Evolutionary conservation across 2,113 vertebrate species (phyloP), one percentile per base, ranked within the genome.

Genomic region (Megaceryle torquata): DNA sequence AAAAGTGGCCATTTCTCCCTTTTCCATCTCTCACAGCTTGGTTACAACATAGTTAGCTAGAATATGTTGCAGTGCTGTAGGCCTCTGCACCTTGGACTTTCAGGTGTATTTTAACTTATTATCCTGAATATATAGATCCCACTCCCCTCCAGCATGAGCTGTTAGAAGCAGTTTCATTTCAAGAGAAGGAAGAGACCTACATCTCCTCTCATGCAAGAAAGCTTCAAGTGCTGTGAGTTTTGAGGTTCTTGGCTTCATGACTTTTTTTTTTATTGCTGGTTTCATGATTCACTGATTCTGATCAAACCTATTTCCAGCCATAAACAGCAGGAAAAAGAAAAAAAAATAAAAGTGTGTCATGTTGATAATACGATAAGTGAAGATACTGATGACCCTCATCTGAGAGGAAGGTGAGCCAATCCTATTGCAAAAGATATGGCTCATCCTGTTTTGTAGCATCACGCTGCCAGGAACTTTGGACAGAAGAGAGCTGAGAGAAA

Each of bases 221-320:
- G 46, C 64, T 69, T 9, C n/a, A 51, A 82, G 22, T 61, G 53
- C 59, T 0, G 1, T 72, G 61, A 82, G 59, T 35, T 70, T 16
- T 69, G n/a, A 89, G 50, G 25, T 59, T 87, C 41, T 89, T 1
- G 3, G 12, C 53, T 95, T 80, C 0, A 0, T 74, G 75, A 54
- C 53, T 46, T 57, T 60, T 44, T 48, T 48, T 82, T 90, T 92
- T 91, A 82, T 91, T 85, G 29, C 59, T 70, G 54, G 6, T 28
- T 82, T 94, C 64, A 43, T 95, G 94, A 94, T 93, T 94, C 93
- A 93, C 43, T 46, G 46, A 12, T 74, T 77, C 77, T 89, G 75
- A 93, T 88, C 95, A 83, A 93, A 88, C 63, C n/a, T 76, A 95
- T 94, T 95, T 78, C 82, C 79, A 94, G 87, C 79, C 91, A 91